phyloP scores from a whole-genome alignment of 2,888 invertebrate genomes.

The Orchesellides sinensis region DNA sequence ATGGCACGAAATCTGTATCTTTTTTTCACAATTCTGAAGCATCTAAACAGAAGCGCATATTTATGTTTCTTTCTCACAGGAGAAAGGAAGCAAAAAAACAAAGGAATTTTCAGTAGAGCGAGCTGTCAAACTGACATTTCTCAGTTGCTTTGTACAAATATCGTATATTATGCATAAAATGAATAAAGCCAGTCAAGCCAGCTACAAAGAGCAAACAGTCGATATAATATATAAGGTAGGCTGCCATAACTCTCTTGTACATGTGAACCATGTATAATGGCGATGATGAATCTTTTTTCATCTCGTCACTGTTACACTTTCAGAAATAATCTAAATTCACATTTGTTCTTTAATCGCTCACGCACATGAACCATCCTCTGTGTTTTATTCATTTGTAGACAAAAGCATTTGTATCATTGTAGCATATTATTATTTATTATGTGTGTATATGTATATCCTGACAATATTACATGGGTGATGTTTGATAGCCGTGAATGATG shows the following conservation, averaged over 20 bases:
- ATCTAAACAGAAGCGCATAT: not conserved
- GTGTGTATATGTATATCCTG: no score
- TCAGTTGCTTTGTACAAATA: conserved; percentile 49
- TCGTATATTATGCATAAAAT: no score
- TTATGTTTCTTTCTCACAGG: not conserved
- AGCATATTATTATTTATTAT: no score
- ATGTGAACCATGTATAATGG: conserved; percentile 20
- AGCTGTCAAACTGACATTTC: conserved; percentile 65
- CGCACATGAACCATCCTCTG: conserved; percentile 43
- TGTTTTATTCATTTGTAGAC: conserved; percentile 19
- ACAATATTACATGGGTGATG: no score
- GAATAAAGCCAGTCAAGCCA: no score
- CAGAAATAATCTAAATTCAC: conserved; percentile 51
- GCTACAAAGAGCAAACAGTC: conserved; percentile 28
- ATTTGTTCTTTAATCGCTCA: conserved; percentile 33
- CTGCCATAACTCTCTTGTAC: not conserved
- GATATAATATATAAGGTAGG: conserved; percentile 40
- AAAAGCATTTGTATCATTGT: not conserved
- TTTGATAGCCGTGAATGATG: conserved; percentile 12
- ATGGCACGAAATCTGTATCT: conserved; percentile 45
- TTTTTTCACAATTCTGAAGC: conserved; percentile 21
- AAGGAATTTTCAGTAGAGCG: conserved; percentile 69
- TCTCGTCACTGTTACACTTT: conserved; percentile 32
- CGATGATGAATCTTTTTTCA: conserved; percentile 45
- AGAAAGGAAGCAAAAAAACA: conserved; percentile 60